These are phyloP conservation scores for Typhlichthys eigenmanni DNA, from an alignment of 2,797 vertebrate species.

Conservation along the genomic window DNA sequence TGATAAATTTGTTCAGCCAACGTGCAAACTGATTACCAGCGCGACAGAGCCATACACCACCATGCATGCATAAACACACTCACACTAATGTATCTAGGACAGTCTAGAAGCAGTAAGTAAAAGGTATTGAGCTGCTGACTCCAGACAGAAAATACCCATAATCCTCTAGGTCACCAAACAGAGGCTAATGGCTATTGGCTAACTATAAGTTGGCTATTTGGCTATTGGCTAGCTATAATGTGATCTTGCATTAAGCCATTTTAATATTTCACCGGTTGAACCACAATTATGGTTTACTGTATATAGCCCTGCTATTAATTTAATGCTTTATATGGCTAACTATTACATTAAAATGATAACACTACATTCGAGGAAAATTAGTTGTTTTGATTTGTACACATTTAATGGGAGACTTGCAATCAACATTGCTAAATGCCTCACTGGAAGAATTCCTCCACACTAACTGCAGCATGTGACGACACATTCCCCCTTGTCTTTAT, in stretches of 20 bases:
- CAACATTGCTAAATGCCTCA: constrained; percentile 22
- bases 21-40: constrained; percentile 76
- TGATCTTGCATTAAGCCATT: constrained; percentile 69
- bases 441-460: constrained; percentile 40
- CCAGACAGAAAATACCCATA: constrained; percentile 72
- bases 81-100: constrained; percentile 68
- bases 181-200: constrained; percentile 67
- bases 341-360: neutral
- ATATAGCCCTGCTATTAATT: constrained; percentile 35
- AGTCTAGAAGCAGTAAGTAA: constrained; percentile 74
- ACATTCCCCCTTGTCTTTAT: constrained; percentile 46
- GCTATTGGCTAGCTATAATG: constrained; percentile 60
- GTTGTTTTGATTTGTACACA: no score
- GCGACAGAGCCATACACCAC: constrained; percentile 64
- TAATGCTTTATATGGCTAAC: constrained; percentile 9
- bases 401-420: neutral
- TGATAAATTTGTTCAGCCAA: constrained; percentile 81
- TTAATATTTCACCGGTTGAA: constrained; percentile 63
- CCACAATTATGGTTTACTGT: constrained; percentile 39
- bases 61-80: constrained; percentile 39
- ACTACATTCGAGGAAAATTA: constrained; percentile 13
- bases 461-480: constrained; percentile 52
- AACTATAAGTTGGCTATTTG: constrained; percentile 27
- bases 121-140: constrained; percentile 79
- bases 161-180: constrained; percentile 66